Conservation (phyloP, 2,797 vertebrate species). For the Spondyliosoma cantharus region DNA sequence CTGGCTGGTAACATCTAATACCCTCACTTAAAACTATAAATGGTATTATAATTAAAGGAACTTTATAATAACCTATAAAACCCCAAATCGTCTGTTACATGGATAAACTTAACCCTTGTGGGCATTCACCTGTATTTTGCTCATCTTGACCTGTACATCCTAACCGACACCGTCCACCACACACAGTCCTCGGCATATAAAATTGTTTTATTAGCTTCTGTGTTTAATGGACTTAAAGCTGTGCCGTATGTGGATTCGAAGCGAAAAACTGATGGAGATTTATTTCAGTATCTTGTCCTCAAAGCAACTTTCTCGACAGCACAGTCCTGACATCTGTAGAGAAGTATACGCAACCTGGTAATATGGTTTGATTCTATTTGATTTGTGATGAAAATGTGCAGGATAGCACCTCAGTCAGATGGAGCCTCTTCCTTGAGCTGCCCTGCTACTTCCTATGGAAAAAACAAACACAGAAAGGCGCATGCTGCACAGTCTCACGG, state of each 20-base stretch:
- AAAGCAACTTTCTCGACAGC: neutral
- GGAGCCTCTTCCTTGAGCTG: neutral
- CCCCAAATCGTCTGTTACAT: neutral
- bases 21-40: neutral
- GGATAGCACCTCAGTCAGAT: neutral
- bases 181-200: no score
- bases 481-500: conserved; percentile 32
- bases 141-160: neutral
- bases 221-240: neutral
- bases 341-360: neutral
- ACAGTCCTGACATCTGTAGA: neutral
- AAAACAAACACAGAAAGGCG: conserved; percentile 33
- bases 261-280: neutral
- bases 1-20: neutral
- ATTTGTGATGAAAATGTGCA: conserved; percentile 2
- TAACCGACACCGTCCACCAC: neutral
- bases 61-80: neutral
- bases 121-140: neutral
- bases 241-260: neutral
- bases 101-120: neutral
- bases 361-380: neutral
- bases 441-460: conserved; percentile 41
- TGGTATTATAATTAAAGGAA: neutral
- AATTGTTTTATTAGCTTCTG: conserved; percentile 2
- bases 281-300: neutral